Evolutionary conservation across 2,797 vertebrate genomes (phyloP).

Genomic region (Aratinga solstitialis): DNA sequence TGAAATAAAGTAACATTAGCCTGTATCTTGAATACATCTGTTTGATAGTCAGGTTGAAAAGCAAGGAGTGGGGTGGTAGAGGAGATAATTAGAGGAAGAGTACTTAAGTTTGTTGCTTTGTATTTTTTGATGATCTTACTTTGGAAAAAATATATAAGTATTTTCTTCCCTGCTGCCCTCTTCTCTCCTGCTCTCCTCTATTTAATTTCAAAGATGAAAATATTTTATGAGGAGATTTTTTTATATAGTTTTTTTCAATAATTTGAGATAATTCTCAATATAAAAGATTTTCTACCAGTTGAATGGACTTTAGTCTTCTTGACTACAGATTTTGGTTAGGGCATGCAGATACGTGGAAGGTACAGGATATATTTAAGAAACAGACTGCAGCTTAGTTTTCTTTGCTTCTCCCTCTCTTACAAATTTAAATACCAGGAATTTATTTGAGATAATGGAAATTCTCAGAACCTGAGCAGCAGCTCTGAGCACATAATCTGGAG

Average conservation of each 20-base stretch:
- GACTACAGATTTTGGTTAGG: neutral
- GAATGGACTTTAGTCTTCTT: neutral
- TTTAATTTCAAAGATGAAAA: neutral
- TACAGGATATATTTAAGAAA: neutral
- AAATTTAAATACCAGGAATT: neutral
- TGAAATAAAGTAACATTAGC: neutral
- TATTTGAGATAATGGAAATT: neutral
- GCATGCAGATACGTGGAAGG: neutral
- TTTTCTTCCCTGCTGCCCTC: neutral
- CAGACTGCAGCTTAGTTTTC: neutral
- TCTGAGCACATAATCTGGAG: neutral
- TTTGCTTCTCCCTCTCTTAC: neutral
- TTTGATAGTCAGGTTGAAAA: neutral
- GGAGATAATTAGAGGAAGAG: constrained; percentile 12
- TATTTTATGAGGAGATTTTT: neutral
- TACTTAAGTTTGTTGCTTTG: constrained; percentile 22
- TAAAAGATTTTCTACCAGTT: neutral
- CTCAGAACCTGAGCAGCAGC: neutral
- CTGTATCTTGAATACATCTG: neutral
- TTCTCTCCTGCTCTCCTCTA: neutral
- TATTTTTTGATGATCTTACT: neutral
- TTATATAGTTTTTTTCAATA: neutral
- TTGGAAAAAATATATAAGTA: neutral
- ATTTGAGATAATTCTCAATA: neutral
- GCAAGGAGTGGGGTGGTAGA: neutral